Evolutionary conservation across 2,888 invertebrate species (phyloP), one percentile per base, ranked within the genome.

Genomic region (Pyrgus malvae): DNA sequence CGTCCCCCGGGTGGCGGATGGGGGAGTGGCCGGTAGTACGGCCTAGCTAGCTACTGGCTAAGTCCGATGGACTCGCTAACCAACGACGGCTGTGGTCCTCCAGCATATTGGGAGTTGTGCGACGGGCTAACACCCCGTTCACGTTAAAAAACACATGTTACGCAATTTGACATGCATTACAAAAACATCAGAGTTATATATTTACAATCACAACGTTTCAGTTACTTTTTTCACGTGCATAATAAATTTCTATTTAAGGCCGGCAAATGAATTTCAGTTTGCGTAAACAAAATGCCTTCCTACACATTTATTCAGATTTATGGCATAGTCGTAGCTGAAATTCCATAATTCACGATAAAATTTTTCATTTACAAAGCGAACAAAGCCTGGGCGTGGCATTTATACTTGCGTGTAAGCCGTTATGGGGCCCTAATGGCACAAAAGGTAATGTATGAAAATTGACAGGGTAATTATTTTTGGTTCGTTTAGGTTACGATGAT

Each of bases 271-370:
- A 35, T 44, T 51, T 51, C 51, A 35, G 50, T 51, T 41, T 41
- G 35, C 51, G 42, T 51, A 51, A 51, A 35, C 29, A 44, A 44
- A 44, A 44, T 51, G 16, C 44, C 37, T 50, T 42, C 42, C 42
- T 33, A 42, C 41, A 50, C 50, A 50, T 50, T 50, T 50, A 50
- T 41, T 50, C 25, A 31, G 33, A 50, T 50, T 50, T 50, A 50
- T 50, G 41, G 50, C 42, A 50, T 50, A 50, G 50, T 38, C 45
- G 31, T 33, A 37, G 42, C 41, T 50, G 54, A 55, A 55, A 50
- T 50, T 50, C 50, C 33, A 51, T 50, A 56, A 49, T 56, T 57
- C 29, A 42, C 44, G 51, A 48, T 53, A 57, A 55, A 48, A 48
- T 48, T 53, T 48, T 53, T 48, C 42, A 35, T 44, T 48, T 37